Evolutionary conservation across 2,888 invertebrate genomes (phyloP), one percentile per base, ranked within the genome.

Genomic region (Temnothorax unifasciatus): DNA sequence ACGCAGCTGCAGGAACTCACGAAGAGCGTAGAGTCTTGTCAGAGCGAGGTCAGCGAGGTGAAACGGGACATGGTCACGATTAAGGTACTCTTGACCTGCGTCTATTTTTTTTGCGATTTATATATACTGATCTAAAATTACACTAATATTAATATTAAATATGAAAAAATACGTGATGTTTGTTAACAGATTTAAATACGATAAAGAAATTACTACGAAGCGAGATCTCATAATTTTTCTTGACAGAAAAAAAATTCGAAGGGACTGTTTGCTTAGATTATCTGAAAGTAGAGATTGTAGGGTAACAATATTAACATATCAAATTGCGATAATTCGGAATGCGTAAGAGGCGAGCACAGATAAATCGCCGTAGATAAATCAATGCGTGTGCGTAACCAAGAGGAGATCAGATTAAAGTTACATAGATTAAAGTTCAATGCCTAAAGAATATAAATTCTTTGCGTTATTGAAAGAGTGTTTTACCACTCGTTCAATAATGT

Each of bases 61-160:
- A 98, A 98, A 96, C 97, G 98, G 93, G 98, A 98, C 96, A 98
- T 98, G 98, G 98, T 98, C 93, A 98, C 98, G 94, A 98, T 98
- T 96, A 98, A 98, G 94, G 95, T 95, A 94, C 89, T 68, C 85
- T 34, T 41, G 69, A 41, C 41, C n/a, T 29, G 25, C 9, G 41
- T 64, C 15, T 21, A 13, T 52, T 11, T 25, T 11, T 25, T 47
- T 54, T 69, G 9, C 15, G 1, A 63, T 59, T 50, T 44, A 9
- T 47, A n/a, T 41, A 2, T 34, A 15, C 9, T 21, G 15, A 38
- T 64, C 9, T 15, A 38, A 2, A 75, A 13, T 64, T 41, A 34
- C 41, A 41, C 41, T 6, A 41, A 64, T 41, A 15, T 25, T 44
- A 44, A 25, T 25, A 47, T 66, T 47, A 66, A 41, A 29, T 47